These are phyloP conservation scores for Halictus ligatus DNA, from an alignment of 2,888 invertebrate genomes.

Conservation along the genomic window DNA sequence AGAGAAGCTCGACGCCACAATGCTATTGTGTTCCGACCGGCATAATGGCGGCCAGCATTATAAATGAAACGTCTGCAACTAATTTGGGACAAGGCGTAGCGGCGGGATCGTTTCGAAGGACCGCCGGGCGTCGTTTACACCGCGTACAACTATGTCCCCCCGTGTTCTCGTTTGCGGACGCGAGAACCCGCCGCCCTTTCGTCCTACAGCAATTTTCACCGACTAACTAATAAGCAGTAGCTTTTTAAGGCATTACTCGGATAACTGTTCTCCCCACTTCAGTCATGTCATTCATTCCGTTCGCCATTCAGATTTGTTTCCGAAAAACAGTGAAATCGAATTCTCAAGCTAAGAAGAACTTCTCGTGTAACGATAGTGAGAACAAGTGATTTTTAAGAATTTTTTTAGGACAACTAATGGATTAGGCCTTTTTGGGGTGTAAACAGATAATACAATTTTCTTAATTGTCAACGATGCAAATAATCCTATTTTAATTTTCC, in stretches of 20 bases:
- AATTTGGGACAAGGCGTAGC: constrained; percentile 76
- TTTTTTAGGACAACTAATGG: not conserved
- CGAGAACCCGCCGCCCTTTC: constrained; percentile 17
- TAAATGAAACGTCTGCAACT: constrained; percentile 82
- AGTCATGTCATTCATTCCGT: not conserved
- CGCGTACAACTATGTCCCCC: constrained; percentile 28
- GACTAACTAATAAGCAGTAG: not conserved
- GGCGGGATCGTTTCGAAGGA: constrained; percentile 42
- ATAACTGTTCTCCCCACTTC: not conserved
- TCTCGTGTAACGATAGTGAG: not conserved
- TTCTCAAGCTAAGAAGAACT: not conserved
- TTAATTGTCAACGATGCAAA: too few species aligned
- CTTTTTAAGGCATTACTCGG: constrained; percentile 5
- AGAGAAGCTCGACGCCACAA: constrained; percentile 70
- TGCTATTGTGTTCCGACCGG: constrained; percentile 75
- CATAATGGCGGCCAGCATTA: constrained; percentile 78
- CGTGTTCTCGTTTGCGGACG: constrained; percentile 35
- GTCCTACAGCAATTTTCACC: not conserved
- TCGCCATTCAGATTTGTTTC: not conserved
- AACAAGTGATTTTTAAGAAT: not conserved
- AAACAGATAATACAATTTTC: too few species aligned
- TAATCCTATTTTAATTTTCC: too few species aligned
- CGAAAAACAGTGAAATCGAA: not conserved
- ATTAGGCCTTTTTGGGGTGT: too few species aligned
- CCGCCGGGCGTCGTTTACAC: constrained; percentile 53